Evolutionary conservation across 2,797 vertebrate genomes (phyloP).

Genomic region (Cyprinella venusta): DNA sequence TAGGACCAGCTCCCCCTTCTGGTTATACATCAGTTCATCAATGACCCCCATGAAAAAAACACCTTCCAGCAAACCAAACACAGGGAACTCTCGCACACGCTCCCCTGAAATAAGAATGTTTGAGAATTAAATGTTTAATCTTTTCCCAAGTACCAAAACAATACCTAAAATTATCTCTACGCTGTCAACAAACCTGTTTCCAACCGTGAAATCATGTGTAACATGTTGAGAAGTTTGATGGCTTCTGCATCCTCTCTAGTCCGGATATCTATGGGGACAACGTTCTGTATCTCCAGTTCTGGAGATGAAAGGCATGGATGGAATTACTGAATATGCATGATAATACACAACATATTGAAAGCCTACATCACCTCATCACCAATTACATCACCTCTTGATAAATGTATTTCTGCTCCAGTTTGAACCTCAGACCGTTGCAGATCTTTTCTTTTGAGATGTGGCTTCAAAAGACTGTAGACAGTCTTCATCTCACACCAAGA

Average conservation of each 20-base stretch:
- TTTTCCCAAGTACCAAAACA: background rate
- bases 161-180: background rate
- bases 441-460: conserved; percentile 57
- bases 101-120: conserved; percentile 60
- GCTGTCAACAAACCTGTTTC: conserved; percentile 56
- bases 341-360: background rate
- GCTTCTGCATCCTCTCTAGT: conserved; percentile 62
- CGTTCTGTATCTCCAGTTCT: conserved; percentile 77
- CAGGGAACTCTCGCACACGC: conserved; percentile 74
- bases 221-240: conserved; percentile 59
- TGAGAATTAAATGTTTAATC: background rate
- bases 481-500: conserved; percentile 80
- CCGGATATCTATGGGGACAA: conserved; percentile 64
- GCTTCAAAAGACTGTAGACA: conserved; percentile 68
- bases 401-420: conserved; percentile 72
- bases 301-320: background rate
- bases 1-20: conserved; percentile 73
- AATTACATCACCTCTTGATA: conserved; percentile 72
- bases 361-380: conserved; percentile 67
- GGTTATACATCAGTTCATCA: conserved; percentile 75
- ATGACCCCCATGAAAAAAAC: conserved; percentile 74
- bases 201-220: conserved; percentile 57
- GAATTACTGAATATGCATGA: background rate
- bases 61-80: conserved; percentile 76
- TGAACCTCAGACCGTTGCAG: conserved; percentile 67